phyloP scores from a whole-genome alignment of 1,140 invertebrate species.

The Manduca sexta region DNA sequence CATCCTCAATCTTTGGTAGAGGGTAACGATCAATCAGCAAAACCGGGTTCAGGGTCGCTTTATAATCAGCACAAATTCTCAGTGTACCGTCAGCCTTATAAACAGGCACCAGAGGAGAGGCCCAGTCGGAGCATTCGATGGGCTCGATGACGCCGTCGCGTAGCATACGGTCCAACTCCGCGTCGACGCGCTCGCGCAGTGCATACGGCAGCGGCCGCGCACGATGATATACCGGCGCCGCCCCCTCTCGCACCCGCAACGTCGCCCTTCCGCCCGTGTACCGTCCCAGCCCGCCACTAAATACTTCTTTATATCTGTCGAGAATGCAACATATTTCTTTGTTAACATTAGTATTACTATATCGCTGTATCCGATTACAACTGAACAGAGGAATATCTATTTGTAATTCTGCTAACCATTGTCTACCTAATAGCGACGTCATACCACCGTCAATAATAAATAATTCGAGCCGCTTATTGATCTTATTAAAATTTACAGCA shows the following conservation, averaged over 20 bases:
- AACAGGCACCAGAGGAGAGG: constrained; percentile 27
- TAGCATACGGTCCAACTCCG: constrained; percentile 14
- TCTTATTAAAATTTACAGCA: no score
- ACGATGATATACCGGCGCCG: constrained; percentile 16
- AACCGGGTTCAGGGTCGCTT: constrained; percentile 25
- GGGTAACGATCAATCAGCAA: no score
- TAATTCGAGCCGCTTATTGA: no score
- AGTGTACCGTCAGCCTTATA: constrained; percentile 30
- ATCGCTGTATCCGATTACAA: no score
- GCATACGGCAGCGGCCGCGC: constrained; percentile 5
- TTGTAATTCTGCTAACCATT: no score
- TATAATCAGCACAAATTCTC: constrained; percentile 25
- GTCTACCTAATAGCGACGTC: no score
- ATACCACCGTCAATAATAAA: no score
- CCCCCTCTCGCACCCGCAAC: constrained; percentile 10
- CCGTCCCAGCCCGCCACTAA: constrained; percentile 5
- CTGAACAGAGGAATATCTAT: no score
- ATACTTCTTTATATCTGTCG: no score
- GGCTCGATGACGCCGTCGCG: constrained; percentile 8
- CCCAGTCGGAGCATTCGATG: constrained; percentile 22
- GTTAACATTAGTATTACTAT: no score
- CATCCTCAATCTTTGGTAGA: no score
- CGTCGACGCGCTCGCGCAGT: constrained; percentile 16
- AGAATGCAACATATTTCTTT: no score
- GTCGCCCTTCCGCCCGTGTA: constrained; percentile 9